Conservation (phyloP, 2,888 invertebrate species). For the Cosmia trapezina region DNA sequence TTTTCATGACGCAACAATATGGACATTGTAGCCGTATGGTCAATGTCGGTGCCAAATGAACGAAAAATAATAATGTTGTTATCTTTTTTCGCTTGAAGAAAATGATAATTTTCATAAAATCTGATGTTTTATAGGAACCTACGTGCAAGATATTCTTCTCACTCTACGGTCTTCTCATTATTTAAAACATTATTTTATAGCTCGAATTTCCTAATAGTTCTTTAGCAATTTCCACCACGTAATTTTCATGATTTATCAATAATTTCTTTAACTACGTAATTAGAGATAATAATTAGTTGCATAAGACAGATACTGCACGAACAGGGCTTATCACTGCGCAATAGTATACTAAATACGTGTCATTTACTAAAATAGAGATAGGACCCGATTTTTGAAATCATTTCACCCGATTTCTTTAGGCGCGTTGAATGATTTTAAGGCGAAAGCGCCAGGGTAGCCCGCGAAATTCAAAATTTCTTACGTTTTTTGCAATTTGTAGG, state of each 20-base stretch:
- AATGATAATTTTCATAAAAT: not conserved
- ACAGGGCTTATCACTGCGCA: conserved; percentile 69
- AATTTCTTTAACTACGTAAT: conserved; percentile 63
- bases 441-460: too few relatives aligned
- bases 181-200: conserved; percentile 2
- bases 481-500: too few relatives aligned
- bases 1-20: conserved; percentile 51
- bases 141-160: not conserved
- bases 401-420: not conserved
- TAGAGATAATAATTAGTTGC: conserved; percentile 58
- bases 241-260: conserved; percentile 64
- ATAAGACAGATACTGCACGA: conserved; percentile 69
- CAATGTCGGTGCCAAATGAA: not conserved
- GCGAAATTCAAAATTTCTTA: too few relatives aligned
- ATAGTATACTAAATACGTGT: conserved; percentile 65
- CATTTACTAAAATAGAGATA: conserved; percentile 49
- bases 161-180: not conserved
- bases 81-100: not conserved
- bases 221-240: conserved; percentile 54
- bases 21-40: conserved; percentile 32
- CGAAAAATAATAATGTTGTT: not conserved
- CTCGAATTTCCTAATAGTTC: conserved; percentile 38
- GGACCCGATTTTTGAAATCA: conserved; percentile 18
- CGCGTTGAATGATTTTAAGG: too few relatives aligned
- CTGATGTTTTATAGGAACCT: not conserved